Evolutionary conservation across 2,888 invertebrate genomes (phyloP).

Genomic region (Teleiodes luculella): DNA sequence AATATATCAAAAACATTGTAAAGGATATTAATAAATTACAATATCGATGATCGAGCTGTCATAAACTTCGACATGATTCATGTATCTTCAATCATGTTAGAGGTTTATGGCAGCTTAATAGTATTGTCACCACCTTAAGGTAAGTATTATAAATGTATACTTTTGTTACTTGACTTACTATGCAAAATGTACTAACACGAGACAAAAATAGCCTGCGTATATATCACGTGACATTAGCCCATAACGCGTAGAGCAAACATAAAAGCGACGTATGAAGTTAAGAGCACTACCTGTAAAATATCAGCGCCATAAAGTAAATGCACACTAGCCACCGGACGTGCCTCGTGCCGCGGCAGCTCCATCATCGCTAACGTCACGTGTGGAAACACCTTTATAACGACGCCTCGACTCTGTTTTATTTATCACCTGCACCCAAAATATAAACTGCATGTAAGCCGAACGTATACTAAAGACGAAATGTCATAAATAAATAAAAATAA

Average conservation of each 20-base stretch:
- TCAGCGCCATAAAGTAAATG: conserved; percentile 77
- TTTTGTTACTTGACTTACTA: no score
- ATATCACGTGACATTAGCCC: conserved; percentile 68
- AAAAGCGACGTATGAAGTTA: conserved; percentile 75
- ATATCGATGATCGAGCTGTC: no score
- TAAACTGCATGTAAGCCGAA: not conserved
- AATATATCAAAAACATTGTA: no score
- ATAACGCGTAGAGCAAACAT: conserved; percentile 72
- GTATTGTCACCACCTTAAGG: no score
- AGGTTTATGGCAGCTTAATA: no score
- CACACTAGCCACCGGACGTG: conserved; percentile 67
- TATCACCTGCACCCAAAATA: not conserved
- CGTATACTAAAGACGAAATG: not conserved
- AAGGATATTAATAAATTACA: no score
- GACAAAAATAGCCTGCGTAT: not conserved
- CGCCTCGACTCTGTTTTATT: not conserved
- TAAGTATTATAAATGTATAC: not conserved
- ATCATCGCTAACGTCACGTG: conserved; percentile 12
- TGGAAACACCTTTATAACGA: conserved; percentile 14
- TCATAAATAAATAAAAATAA: no score
- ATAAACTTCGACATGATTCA: no score
- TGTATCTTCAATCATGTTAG: no score
- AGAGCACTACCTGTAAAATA: conserved; percentile 77
- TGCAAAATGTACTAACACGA: not conserved
- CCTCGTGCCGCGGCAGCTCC: conserved; percentile 28